phyloP scores from a whole-genome alignment of 2,888 invertebrate genomes.

The Xestia xanthographa region DNA sequence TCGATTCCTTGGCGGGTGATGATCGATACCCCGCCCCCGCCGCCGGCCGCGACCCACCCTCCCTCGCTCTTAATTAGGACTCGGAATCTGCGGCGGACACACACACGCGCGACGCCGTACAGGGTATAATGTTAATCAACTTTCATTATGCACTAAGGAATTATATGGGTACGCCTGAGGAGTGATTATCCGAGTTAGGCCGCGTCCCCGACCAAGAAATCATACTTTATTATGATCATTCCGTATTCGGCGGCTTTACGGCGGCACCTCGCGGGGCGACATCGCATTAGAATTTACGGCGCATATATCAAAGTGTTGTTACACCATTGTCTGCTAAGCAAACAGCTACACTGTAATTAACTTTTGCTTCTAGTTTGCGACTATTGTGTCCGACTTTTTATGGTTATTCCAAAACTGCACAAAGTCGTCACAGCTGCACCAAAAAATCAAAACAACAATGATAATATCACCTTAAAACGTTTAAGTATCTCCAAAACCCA shows the following conservation, averaged over 20 bases:
- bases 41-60: slow-evolving; percentile 86
- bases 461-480: background rate
- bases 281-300: slow-evolving; percentile 87
- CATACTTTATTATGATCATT: slow-evolving; percentile 90
- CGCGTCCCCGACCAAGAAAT: slow-evolving; percentile 89
- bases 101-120: slow-evolving; percentile 85
- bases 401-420: background rate
- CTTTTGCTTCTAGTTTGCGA: slow-evolving; percentile 69
- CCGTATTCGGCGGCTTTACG: slow-evolving; percentile 83
- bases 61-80: slow-evolving; percentile 96
- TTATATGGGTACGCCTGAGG: slow-evolving; percentile 90
- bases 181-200: slow-evolving; percentile 89
- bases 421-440: background rate
- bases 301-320: slow-evolving; percentile 83
- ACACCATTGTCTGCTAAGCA: slow-evolving; percentile 82
- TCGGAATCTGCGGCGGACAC: slow-evolving; percentile 96
- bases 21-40: slow-evolving; percentile 89
- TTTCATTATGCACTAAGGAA: slow-evolving; percentile 91
- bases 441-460: background rate
- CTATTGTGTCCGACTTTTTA: slow-evolving; percentile 11
- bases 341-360: slow-evolving; percentile 79
- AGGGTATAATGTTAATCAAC: slow-evolving; percentile 89
- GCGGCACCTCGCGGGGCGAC: slow-evolving; percentile 83
- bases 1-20: slow-evolving; percentile 90
- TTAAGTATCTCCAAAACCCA: slow-evolving; percentile 1